Base-by-base conservation (phyloP, 2,888 invertebrate genomes). In the Elaeidobius kamerunicus region DNA sequence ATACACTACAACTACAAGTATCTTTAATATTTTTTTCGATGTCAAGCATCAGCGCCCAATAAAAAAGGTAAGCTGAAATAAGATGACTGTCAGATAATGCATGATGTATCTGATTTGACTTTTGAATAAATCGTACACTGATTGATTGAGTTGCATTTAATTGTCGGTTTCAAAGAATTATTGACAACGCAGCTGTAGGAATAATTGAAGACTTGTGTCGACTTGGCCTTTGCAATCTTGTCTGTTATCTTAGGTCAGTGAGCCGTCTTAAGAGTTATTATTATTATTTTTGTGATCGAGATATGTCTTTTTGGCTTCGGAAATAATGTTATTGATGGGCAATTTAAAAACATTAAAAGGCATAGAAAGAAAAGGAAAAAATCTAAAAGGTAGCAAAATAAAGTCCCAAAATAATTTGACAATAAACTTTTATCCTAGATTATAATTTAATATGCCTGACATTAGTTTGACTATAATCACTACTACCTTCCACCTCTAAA, bases 1-100 rank as follows among this genome's bases (percentile, higher is more conserved):
- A n/a, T n/a, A n/a, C n/a, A n/a, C n/a, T n/a, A n/a, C n/a, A n/a
- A n/a, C n/a, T 2, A 17, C 11, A 7, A 35, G 3, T 17, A 2
- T 35, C 7, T 14, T 16, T 35, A 14, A 12, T 34, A 16, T 7
- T 38, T 38, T 38, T 6, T 4, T 9, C 1, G 12, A 35, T 46
- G 27, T 30, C 15, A 36, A 12, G 32, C 44, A 51, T 42, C 44
- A 53, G 34, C 44, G 45, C 58, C 58, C 57, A 59, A 28, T 57
- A 52, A 52, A 58, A 51, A 35, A 55, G 30, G 30, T 30, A 30
- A 30, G 11, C 55, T 46, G 59, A 59, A 60, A 60, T 55, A 59
- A 54, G 59, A 44, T 47, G 42, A 43, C 30, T 55, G 55, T 51
- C 55, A 51, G 55, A 51, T 51, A 55, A 30, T 14, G 28, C 38